Conservation (phyloP, 2,888 invertebrate species). For the Catocala fraxini region DNA sequence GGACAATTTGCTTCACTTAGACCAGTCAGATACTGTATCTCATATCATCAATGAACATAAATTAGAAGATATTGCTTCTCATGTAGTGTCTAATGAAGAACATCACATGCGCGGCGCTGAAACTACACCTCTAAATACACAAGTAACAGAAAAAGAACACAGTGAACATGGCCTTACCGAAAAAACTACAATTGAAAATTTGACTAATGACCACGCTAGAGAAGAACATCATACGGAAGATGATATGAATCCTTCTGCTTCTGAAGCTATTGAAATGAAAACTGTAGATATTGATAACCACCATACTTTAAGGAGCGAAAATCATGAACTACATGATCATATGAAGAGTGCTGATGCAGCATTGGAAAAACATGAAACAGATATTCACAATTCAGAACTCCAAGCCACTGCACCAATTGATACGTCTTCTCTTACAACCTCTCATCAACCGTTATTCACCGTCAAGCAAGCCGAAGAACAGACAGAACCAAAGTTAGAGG, state of each 20-base stretch:
- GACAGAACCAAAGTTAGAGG: constrained; percentile 26
- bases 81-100: constrained; percentile 13
- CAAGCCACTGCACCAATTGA: constrained; percentile 14
- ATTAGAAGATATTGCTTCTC: constrained; percentile 16
- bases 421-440: constrained; percentile 2
- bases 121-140: constrained; percentile 20
- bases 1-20: constrained; percentile 27
- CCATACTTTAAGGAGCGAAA: constrained; percentile 36
- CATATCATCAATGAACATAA: constrained; percentile 23
- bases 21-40: constrained; percentile 26
- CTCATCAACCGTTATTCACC: constrained; percentile 19
- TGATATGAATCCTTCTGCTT: constrained; percentile 53
- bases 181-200: constrained; percentile 11
- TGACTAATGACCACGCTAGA: constrained; percentile 15
- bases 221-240: constrained; percentile 26
- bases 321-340: constrained; percentile 25
- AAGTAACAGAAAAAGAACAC: constrained; percentile 15
- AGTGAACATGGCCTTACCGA: constrained; percentile 2
- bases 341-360: constrained; percentile 20
- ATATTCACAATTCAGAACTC: constrained; percentile 1
- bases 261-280: constrained; percentile 49
- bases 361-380: constrained; percentile 7
- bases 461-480: constrained; percentile 33
- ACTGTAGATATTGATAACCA: constrained; percentile 34
- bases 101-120: constrained; percentile 36